Evolutionary conservation across 2,888 invertebrate genomes (phyloP), one percentile per base, ranked within the genome.

Genomic region (Metacarcinus magister): DNA sequence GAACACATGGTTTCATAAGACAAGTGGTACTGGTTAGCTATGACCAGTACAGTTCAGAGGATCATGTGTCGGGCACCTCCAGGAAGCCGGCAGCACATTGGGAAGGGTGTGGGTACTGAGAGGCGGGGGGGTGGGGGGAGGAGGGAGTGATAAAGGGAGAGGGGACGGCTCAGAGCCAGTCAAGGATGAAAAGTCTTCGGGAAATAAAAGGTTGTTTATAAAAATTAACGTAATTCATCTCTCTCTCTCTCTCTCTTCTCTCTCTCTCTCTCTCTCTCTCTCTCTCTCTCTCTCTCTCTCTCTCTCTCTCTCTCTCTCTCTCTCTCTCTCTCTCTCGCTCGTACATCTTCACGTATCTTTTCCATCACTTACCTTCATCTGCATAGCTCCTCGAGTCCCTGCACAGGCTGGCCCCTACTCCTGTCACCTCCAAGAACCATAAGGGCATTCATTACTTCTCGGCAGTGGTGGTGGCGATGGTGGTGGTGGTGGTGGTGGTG

Each of bases 231-330:
- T 13, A 87, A 87, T 8, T 39, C 87, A 28, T 19, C 28, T 28
- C 16, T 4, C 87, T 39, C 10, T 87, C 87, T 87, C 87, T 87
- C 87, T 90, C 90, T 44, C 39, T 39, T n/a, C n/a, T n/a, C 90
- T 43, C 39, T 90, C 90, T 43, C 90, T 44, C 90, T 90, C 43
- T 44, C 39, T 90, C 90, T 44, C 39, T 44, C 90, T 43, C 44
- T 44, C 90, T 44, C 44, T 44, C 44, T 90, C 90, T 39, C 44
- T 44, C 90, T 90, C 90, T 44, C 44, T 90, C 90, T 90, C 90
- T 90, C 90, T 90, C 90, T 90, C 90, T 90, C 90, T 90, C 28
- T 75, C 75, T 75, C 75, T 75, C 75, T 75, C 75, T 28, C 75
- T 75, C 75, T n/a, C n/a, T n/a, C n/a, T n/a, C n/a, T n/a, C n/a